A percentile compares a stretch with the other conserved stretches of the same genome.
Conservation (phyloP, 2,113 vertebrate species). For the Cebus imitator region DNA sequence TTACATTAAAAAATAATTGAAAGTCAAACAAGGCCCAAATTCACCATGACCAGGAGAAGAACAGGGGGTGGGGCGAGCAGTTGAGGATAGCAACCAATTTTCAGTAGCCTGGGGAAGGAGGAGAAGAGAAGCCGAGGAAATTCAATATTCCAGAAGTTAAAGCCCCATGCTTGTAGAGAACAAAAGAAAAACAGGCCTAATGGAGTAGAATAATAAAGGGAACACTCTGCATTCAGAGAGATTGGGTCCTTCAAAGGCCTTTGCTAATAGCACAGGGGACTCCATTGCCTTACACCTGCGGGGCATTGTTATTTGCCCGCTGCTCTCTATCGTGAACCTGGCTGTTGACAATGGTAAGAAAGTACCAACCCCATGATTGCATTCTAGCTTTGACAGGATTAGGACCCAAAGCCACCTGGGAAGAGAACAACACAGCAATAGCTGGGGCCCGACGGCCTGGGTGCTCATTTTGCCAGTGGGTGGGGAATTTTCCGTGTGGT, state of each 20-base stretch:
- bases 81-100: background rate
- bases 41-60: conserved; percentile 27
- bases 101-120: conserved; percentile 44
- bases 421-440: background rate
- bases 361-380: background rate
- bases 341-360: background rate
- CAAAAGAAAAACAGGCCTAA: conserved; percentile 64
- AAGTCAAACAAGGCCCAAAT: conserved; percentile 51
- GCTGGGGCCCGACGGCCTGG: background rate
- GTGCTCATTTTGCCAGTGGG: conserved; percentile 28
- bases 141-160: conserved; percentile 46
- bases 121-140: conserved; percentile 55
- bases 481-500: background rate
- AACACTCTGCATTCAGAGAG: background rate
- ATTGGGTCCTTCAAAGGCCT: conserved; percentile 44
- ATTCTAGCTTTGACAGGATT: conserved; percentile 22
- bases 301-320: background rate
- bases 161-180: conserved; percentile 27
- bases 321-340: background rate
- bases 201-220: conserved; percentile 56
- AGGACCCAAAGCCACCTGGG: conserved; percentile 47
- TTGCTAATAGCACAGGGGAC: background rate
- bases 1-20: conserved; percentile 45
- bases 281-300: conserved; percentile 53
- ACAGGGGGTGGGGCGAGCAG: background rate